Conservation (phyloP, 1,140 invertebrate genomes). For the Drosophila kanapiae region DNA sequence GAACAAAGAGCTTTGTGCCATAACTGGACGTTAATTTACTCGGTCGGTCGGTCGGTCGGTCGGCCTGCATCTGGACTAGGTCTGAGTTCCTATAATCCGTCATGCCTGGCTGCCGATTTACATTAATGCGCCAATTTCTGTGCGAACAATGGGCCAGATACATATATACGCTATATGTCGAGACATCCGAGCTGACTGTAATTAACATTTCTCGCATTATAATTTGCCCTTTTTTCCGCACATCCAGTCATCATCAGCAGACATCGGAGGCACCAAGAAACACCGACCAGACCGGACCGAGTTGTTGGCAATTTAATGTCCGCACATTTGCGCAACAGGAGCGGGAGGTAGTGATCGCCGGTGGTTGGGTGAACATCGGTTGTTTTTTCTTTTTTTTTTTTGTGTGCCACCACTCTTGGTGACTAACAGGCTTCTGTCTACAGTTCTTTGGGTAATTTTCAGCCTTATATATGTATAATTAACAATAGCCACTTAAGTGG, state of each 20-base stretch:
- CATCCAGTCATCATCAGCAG: slow-evolving; percentile 38
- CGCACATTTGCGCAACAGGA: slow-evolving; percentile 59
- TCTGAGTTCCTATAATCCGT: slow-evolving; percentile 73
- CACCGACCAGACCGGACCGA: slow-evolving; percentile 22
- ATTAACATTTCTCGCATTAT: slow-evolving; percentile 81
- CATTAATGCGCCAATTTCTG: slow-evolving; percentile 73
- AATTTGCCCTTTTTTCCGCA: slow-evolving; percentile 73
- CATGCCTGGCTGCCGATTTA: slow-evolving; percentile 70
- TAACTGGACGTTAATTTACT: slow-evolving; percentile 75
- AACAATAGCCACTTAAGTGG: slow-evolving; percentile 24
- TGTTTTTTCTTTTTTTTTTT: too few relatives aligned
- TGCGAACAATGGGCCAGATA: slow-evolving; percentile 60
- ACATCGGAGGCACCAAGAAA: slow-evolving; percentile 26
- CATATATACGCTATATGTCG: slow-evolving; percentile 29
- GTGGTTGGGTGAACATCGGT: too few relatives aligned
- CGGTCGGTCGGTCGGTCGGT: slow-evolving; percentile 8
- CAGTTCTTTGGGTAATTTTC: slow-evolving; percentile 17
- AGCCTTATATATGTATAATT: background rate
- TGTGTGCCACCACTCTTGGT: slow-evolving; percentile 32
- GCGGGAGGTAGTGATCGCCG: slow-evolving; percentile 26
- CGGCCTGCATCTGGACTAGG: slow-evolving; percentile 47
- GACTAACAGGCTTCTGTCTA: slow-evolving; percentile 54
- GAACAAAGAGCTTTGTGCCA: slow-evolving; percentile 57
- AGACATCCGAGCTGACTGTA: slow-evolving; percentile 60
- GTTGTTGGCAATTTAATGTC: slow-evolving; percentile 69